A percentile compares a stretch with the other conserved stretches of the same genome.
Conservation (phyloP, 2,797 vertebrate genomes). For the Chiroxiphia lanceolata region DNA sequence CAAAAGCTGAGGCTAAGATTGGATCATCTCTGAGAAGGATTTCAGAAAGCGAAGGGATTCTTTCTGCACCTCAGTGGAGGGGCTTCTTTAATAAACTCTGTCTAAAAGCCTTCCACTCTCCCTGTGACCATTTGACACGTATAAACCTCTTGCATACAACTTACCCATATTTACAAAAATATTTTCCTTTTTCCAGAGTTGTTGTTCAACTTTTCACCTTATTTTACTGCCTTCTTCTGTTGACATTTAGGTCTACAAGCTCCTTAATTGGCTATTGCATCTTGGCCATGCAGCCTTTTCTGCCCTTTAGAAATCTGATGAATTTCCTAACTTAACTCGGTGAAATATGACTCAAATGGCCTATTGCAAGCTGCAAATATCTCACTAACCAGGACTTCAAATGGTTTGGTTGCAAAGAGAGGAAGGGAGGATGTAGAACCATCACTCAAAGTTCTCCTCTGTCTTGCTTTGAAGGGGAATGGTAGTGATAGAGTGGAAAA, state of each 20-base stretch:
- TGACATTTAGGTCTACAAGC: background rate
- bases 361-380: background rate
- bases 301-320: background rate
- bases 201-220: background rate
- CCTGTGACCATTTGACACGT: fast-evolving
- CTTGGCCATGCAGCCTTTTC: background rate
- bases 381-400: background rate
- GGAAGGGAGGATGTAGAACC: background rate
- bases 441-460: background rate
- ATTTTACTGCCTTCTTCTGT: background rate
- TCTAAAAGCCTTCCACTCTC: background rate
- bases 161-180: background rate
- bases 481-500: background rate
- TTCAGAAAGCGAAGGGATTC: background rate
- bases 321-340: background rate
- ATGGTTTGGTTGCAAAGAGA: background rate
- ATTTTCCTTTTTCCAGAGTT: background rate
- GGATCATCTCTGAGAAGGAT: background rate
- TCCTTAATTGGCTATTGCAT: background rate
- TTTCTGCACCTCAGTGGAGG: background rate
- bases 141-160: background rate
- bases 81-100: background rate
- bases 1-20: background rate
- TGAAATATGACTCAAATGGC: background rate
- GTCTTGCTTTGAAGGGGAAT: background rate